These are phyloP conservation scores for Ploceus nigricollis DNA, from an alignment of 2,113 vertebrate genomes.

Conservation along the genomic window DNA sequence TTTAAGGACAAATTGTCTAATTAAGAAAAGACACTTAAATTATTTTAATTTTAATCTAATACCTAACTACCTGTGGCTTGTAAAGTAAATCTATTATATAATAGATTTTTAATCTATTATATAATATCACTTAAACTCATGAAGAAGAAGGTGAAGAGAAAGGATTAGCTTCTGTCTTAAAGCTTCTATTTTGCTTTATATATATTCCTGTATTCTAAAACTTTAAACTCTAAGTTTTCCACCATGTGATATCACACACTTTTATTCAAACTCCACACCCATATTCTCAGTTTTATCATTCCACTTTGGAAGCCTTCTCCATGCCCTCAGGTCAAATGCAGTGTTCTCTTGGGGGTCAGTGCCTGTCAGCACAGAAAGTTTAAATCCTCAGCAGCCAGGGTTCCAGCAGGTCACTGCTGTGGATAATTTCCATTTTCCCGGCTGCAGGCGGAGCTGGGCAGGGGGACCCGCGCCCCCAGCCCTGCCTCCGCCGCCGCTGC, in stretches of 20 bases:
- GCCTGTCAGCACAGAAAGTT: not conserved
- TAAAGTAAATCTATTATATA: not conserved
- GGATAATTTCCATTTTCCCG: rapidly evolving
- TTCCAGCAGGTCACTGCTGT: rapidly evolving
- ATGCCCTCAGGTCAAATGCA: not conserved
- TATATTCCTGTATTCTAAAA: not conserved
- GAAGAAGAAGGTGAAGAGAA: not conserved
- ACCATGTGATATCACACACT: not conserved
- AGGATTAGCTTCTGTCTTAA: not conserved
- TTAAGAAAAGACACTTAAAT: not conserved
- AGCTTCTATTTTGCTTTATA: not conserved
- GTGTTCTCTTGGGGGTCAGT: not conserved
- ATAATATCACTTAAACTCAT: not conserved
- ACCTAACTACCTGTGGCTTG: too few species aligned
- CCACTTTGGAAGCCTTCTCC: not conserved
- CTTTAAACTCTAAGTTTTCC: not conserved
- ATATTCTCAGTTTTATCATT: not conserved
- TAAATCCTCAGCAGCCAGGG: not conserved
- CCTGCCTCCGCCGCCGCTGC: not conserved
- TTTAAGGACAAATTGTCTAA: not conserved
- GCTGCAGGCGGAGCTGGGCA: not conserved
- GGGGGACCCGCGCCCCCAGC: not conserved
- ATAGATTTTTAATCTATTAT: not conserved
- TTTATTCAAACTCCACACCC: not conserved
- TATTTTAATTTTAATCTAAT: not conserved